Evolutionary conservation across 23 tunicate species (phyloP).

Genomic region (Ciona savignyi): DNA sequence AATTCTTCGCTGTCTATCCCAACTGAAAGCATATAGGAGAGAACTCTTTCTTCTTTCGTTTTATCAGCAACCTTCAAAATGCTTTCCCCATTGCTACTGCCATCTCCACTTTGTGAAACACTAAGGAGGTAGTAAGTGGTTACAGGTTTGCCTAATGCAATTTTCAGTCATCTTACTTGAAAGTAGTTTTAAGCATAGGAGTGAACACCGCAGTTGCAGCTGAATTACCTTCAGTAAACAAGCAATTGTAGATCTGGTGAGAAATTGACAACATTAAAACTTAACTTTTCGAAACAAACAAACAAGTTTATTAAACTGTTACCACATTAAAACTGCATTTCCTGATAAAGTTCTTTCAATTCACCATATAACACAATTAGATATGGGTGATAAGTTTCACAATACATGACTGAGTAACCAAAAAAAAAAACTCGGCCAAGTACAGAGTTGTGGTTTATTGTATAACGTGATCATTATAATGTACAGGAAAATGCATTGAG

Average conservation of each 20-base stretch:
- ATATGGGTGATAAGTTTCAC: no score
- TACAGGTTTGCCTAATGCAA: no score
- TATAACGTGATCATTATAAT: no score
- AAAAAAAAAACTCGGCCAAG: no score
- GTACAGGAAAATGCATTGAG: no score
- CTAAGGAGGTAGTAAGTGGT: not conserved
- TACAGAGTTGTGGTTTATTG: no score
- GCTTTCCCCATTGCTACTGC: not conserved
- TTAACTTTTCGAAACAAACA: not conserved
- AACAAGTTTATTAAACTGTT: not conserved
- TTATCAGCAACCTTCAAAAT: not conserved
- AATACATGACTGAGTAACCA: no score
- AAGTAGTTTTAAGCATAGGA: constrained; percentile 35
- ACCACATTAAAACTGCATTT: not conserved
- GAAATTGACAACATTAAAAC: no score
- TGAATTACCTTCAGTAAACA: constrained; percentile 26
- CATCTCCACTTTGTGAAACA: constrained; percentile 8
- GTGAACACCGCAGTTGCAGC: constrained; percentile 22
- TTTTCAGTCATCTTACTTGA: no score
- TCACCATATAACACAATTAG: no score
- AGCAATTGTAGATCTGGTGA: constrained; percentile 74
- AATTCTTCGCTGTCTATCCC: constrained; percentile 50
- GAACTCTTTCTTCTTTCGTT: constrained; percentile 11
- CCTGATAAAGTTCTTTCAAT: no score
- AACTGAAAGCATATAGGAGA: constrained; percentile 43